These are phyloP conservation scores for Lycocerus yunnanus DNA, from an alignment of 2,888 invertebrate genomes.

Conservation along the genomic window DNA sequence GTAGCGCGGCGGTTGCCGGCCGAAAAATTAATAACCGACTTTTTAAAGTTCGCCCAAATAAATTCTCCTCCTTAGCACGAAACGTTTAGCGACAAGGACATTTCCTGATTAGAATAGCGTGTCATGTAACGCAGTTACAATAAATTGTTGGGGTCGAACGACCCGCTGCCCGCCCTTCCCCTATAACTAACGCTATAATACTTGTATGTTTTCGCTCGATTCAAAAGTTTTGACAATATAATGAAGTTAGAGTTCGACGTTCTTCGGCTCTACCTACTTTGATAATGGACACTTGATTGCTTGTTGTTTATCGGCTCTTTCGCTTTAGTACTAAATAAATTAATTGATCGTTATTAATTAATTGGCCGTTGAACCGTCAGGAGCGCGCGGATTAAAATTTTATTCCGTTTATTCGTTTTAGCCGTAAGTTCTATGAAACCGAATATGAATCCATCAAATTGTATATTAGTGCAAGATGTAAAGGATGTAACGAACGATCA, in stretches of 20 bases:
- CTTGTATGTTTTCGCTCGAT: conserved; percentile 26
- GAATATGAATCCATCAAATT: conserved; percentile 85
- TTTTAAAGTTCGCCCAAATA: conserved; percentile 1
- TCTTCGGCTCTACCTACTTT: conserved; percentile 13
- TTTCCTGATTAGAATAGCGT: conserved; percentile 40
- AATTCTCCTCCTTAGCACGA: conserved; percentile 28
- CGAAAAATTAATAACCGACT: conserved; percentile 11
- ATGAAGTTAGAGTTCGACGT: conserved; percentile 30
- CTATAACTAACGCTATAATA: conserved; percentile 22
- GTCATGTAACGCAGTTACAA: conserved; percentile 32
- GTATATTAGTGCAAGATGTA: conserved; percentile 87
- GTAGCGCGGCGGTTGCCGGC: neutral
- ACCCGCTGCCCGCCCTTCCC: conserved; percentile 21
- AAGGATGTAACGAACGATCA: conserved; percentile 88
- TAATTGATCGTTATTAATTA: conserved; percentile 11
- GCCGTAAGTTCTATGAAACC: conserved; percentile 90
- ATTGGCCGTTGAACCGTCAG: conserved; percentile 4
- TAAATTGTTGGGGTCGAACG: conserved; percentile 33
- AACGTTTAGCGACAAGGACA: conserved; percentile 36
- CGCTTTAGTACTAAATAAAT: neutral
- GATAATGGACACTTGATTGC: conserved; percentile 20
- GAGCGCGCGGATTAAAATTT: neutral
- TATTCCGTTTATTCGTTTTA: conserved; percentile 59
- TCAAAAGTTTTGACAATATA: conserved; percentile 28
- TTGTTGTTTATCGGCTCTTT: conserved; percentile 3